A percentile compares a stretch with the other conserved stretches of the same genome.
Conservation (phyloP, 1,140 invertebrate genomes). For the Aradophagus sp. region DNA sequence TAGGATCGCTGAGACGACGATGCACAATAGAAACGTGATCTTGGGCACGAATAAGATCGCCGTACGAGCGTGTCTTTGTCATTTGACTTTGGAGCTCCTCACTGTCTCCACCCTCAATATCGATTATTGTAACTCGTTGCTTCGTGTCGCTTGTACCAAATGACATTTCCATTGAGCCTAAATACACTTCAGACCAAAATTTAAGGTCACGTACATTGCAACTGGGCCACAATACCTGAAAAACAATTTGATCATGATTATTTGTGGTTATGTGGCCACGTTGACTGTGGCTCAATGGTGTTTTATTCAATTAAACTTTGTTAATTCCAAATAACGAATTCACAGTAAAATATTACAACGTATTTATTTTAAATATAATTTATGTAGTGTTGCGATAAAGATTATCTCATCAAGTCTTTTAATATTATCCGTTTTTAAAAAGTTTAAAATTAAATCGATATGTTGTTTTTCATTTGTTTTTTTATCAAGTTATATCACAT, state of each 20-base stretch:
- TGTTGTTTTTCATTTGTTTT: too few relatives aligned
- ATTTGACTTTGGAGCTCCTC: constrained; percentile 76
- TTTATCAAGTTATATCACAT: too few relatives aligned
- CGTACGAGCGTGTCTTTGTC: constrained; percentile 87
- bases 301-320: too few relatives aligned
- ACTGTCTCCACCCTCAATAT: constrained; percentile 68
- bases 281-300: too few relatives aligned
- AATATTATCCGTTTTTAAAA: too few relatives aligned
- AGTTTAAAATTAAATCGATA: too few relatives aligned
- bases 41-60: constrained; percentile 82
- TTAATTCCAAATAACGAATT: too few relatives aligned
- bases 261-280: too few relatives aligned
- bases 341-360: too few relatives aligned
- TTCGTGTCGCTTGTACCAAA: constrained; percentile 67
- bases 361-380: too few relatives aligned
- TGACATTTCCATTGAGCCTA: constrained; percentile 78
- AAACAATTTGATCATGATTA: constrained; percentile 32
- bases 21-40: constrained; percentile 79
- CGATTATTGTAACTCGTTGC: constrained; percentile 68
- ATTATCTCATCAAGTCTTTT: too few relatives aligned
- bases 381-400: too few relatives aligned
- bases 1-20: constrained; percentile 87
- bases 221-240: constrained; percentile 88
- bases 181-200: constrained; percentile 90
- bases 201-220: constrained; percentile 87